Evolutionary conservation across 2,888 invertebrate genomes (phyloP).

Genomic region (Drosophila anomalata): DNA sequence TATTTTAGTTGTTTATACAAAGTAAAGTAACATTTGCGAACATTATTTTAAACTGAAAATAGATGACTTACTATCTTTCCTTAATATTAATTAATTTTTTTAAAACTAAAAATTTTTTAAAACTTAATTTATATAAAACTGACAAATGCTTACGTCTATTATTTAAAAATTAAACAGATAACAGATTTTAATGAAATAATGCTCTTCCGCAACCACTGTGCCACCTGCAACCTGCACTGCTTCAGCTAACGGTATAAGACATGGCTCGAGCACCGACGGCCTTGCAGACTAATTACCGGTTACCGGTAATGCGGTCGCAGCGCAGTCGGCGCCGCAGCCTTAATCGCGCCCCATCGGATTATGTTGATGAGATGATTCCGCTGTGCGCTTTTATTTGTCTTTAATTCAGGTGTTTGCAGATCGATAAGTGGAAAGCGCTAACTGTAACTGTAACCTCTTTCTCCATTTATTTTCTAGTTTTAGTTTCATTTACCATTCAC

Average conservation of each 20-base stretch:
- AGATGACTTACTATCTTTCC: too few species aligned
- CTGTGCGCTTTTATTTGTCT: slow-evolving; percentile 4
- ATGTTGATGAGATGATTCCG: slow-evolving; percentile 19
- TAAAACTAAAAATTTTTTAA: too few species aligned
- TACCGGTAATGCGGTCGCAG: slow-evolving; percentile 38
- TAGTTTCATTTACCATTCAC: neutral
- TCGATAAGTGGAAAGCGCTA: slow-evolving; percentile 40
- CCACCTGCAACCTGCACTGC: slow-evolving; percentile 9
- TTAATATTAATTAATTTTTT: too few species aligned
- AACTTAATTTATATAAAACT: too few species aligned
- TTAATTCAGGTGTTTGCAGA: slow-evolving; percentile 33
- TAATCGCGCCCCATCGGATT: slow-evolving; percentile 46
- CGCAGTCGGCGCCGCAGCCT: slow-evolving; percentile 39
- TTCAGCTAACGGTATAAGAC: slow-evolving; percentile 13
- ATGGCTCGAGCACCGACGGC: slow-evolving; percentile 23
- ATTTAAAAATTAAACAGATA: too few species aligned
- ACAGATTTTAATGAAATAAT: neutral
- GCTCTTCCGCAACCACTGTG: neutral
- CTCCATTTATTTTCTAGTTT: slow-evolving; percentile 7
- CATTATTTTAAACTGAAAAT: too few species aligned
- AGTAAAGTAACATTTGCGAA: too few species aligned
- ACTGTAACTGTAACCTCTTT: neutral
- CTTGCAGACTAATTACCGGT: slow-evolving; percentile 51
- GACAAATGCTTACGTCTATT: too few species aligned
- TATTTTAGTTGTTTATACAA: neutral